Percentiles rank a stretch among this genome's conserved stretches.
phyloP scores from a whole-genome alignment of 2,797 vertebrate species.

The Clarias platycephalus region DNA sequence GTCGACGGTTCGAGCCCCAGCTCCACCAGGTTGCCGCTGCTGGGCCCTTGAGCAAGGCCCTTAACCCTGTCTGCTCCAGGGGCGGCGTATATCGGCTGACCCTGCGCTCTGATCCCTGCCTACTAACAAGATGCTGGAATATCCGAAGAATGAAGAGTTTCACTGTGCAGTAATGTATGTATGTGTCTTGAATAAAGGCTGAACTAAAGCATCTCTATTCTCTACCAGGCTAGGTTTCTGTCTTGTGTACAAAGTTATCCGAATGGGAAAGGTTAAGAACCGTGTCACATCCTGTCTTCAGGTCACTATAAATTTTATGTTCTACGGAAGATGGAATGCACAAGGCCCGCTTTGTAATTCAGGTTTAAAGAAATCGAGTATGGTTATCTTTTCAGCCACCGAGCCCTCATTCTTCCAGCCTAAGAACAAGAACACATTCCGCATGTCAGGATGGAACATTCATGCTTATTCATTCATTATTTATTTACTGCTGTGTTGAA shows the following conservation, averaged over 20 bases:
- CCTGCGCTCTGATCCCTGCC: too few species aligned
- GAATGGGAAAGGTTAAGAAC: neutral
- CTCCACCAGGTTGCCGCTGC: too few species aligned
- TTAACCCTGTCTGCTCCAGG: too few species aligned
- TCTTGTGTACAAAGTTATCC: neutral
- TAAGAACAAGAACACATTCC: neutral
- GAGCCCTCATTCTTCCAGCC: neutral
- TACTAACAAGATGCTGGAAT: too few species aligned
- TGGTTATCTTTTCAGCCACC: neutral
- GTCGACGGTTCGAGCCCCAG: too few species aligned
- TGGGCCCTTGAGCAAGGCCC: too few species aligned
- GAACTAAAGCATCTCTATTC: neutral
- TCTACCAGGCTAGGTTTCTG: neutral
- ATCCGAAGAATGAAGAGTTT: too few species aligned
- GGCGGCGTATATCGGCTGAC: too few species aligned
- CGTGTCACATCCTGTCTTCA: neutral
- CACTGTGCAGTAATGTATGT: too few species aligned
- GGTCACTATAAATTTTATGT: neutral
- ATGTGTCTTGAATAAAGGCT: too few species aligned
- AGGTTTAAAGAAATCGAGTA: neutral
- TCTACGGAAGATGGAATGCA: neutral
- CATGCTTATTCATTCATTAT: neutral
- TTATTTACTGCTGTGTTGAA: neutral
- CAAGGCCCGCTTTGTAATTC: neutral
- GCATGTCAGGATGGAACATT: neutral